phyloP scores from a whole-genome alignment of 2,113 vertebrate species.

The Otus sunia region DNA sequence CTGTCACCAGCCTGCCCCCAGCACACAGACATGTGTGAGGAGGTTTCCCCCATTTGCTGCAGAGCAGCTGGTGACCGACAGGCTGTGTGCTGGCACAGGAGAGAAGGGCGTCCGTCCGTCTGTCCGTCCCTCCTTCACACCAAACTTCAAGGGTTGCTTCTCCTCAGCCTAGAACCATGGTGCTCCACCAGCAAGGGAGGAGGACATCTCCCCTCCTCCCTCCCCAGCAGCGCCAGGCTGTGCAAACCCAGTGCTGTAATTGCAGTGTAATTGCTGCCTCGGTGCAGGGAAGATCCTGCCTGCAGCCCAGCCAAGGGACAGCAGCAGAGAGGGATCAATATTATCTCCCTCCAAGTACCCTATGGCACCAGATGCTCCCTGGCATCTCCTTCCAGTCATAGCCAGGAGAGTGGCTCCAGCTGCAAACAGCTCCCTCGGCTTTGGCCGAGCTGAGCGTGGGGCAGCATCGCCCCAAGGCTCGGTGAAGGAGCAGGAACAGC shows the following conservation, averaged over 20 bases:
- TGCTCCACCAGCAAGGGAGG: background rate
- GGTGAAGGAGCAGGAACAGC: background rate
- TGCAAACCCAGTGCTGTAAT: accelerated
- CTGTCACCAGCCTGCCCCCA: background rate
- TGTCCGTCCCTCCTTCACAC: accelerated
- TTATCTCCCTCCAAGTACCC: background rate
- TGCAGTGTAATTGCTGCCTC: background rate
- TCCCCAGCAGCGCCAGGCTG: accelerated
- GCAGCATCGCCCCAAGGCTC: background rate
- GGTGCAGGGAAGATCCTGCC: background rate
- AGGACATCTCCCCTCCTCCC: background rate
- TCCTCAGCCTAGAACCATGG: background rate
- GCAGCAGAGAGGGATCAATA: accelerated
- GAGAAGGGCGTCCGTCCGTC: accelerated
- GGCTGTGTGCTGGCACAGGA: background rate
- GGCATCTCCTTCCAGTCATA: background rate
- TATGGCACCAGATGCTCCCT: background rate
- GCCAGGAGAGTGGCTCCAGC: background rate
- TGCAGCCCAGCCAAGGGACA: background rate
- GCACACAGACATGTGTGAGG: accelerated
- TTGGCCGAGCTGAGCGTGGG: accelerated
- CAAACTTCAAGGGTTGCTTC: background rate
- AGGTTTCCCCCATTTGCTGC: background rate
- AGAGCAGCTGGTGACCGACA: background rate
- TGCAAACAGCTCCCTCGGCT: background rate